These are phyloP conservation scores for Aphis craccivora DNA, from an alignment of 1,140 invertebrate genomes.

Conservation along the genomic window DNA sequence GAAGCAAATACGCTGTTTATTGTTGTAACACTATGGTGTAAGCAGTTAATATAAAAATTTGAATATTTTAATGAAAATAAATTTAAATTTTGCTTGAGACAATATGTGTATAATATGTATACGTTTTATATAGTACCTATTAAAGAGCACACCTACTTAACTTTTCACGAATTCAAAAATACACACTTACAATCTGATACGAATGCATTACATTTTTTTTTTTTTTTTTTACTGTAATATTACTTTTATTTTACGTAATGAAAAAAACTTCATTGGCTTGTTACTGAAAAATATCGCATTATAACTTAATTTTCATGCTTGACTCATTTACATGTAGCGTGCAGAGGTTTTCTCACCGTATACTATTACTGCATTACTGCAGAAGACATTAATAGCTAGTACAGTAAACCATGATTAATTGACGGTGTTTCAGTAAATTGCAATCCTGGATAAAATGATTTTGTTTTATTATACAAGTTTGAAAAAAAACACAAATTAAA, in stretches of 20 bases:
- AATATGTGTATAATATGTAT: neutral
- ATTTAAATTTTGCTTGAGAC: neutral
- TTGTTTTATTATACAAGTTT: neutral
- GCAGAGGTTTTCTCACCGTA: neutral
- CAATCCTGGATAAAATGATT: neutral
- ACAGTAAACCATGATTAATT: neutral
- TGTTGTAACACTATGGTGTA: neutral
- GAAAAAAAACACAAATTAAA: neutral
- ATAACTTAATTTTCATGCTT: neutral
- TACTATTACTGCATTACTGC: neutral
- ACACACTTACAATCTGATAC: neutral
- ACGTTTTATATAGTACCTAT: neutral
- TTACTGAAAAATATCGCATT: neutral
- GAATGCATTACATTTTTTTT: neutral
- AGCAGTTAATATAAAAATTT: neutral
- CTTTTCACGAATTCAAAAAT: neutral
- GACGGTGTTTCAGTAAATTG: neutral
- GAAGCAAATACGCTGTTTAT: neutral
- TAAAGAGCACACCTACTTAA: neutral
- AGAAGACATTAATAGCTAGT: neutral
- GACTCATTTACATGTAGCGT: slow-evolving; percentile 2
- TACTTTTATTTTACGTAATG: neutral
- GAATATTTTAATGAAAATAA: neutral
- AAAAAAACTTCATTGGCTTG: neutral
- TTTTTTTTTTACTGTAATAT: neutral